Conservation (phyloP, 1,140 invertebrate species). For the Drosophila albomicans region DNA sequence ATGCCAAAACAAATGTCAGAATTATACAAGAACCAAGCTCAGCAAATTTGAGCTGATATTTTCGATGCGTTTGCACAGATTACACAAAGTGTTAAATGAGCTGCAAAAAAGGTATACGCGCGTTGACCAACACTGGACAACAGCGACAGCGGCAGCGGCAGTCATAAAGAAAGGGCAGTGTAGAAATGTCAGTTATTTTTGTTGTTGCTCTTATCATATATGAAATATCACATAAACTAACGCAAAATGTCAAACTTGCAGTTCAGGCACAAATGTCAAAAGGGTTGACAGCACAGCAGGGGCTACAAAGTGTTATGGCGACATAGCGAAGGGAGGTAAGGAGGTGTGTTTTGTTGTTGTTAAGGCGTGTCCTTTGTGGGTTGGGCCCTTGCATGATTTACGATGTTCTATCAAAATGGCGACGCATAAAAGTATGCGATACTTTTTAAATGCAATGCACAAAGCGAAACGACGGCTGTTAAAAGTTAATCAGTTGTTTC, state of each 20-base stretch:
- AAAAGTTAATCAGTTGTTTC: conserved; percentile 77
- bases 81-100: conserved; percentile 53
- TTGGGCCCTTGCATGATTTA: conserved; percentile 66
- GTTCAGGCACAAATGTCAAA: conserved; percentile 59
- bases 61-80: conserved; percentile 39
- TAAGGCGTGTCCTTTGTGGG: conserved; percentile 2
- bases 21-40: conserved; percentile 24
- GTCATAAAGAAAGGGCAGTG: conserved; percentile 20
- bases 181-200: conserved; percentile 61
- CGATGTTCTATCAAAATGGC: conserved; percentile 70
- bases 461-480: conserved; percentile 59
- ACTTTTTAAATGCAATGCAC: conserved; percentile 57
- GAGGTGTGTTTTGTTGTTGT: neutral
- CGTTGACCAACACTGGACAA: conserved; percentile 38
- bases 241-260: conserved; percentile 78
- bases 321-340: neutral
- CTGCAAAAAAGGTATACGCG: conserved; percentile 34
- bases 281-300: conserved; percentile 60
- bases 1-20: conserved; percentile 37
- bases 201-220: conserved; percentile 66
- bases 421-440: conserved; percentile 63
- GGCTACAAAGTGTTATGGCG: neutral
- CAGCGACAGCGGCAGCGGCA: conserved; percentile 2
- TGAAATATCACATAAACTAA: conserved; percentile 82
- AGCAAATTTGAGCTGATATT: conserved; percentile 34